Percentiles rank a stretch among this genome's conserved stretches.
Conservation (phyloP, 2,888 invertebrate genomes). For the Drosophila aldrichi region DNA sequence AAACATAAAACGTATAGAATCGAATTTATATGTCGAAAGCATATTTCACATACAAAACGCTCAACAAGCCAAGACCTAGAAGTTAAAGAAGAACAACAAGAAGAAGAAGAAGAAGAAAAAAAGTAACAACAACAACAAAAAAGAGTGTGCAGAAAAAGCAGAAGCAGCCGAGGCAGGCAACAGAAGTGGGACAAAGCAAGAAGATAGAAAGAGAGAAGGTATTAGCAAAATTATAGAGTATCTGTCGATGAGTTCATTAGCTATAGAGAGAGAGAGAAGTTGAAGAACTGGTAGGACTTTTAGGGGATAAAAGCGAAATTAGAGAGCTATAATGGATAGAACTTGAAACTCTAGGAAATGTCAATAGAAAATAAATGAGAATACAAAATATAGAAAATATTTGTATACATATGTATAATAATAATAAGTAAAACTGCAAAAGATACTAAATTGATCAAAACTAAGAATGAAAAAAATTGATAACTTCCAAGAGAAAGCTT, state of each 20-base stretch:
- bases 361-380: too few relatives aligned
- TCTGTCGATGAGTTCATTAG: neutral
- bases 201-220: neutral
- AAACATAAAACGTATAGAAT: slow-evolving; percentile 78
- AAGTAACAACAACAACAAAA: neutral
- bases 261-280: neutral
- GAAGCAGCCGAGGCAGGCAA: neutral
- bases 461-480: too few relatives aligned
- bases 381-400: too few relatives aligned
- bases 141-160: neutral
- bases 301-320: too few relatives aligned
- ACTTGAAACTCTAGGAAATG: too few relatives aligned
- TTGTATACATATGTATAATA: too few relatives aligned
- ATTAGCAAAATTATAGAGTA: slow-evolving; percentile 6
- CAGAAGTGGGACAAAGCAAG: slow-evolving; percentile 22
- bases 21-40: slow-evolving; percentile 78
- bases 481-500: too few relatives aligned
- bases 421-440: too few relatives aligned
- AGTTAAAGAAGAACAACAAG: slow-evolving; percentile 13
- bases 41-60: slow-evolving; percentile 69
- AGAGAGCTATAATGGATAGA: too few relatives aligned
- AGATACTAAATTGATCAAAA: too few relatives aligned
- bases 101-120: slow-evolving; percentile 11
- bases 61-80: slow-evolving; percentile 30
- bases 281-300: too few relatives aligned